Conservation (phyloP, 1,140 invertebrate species). For the Bombus breviceps region DNA sequence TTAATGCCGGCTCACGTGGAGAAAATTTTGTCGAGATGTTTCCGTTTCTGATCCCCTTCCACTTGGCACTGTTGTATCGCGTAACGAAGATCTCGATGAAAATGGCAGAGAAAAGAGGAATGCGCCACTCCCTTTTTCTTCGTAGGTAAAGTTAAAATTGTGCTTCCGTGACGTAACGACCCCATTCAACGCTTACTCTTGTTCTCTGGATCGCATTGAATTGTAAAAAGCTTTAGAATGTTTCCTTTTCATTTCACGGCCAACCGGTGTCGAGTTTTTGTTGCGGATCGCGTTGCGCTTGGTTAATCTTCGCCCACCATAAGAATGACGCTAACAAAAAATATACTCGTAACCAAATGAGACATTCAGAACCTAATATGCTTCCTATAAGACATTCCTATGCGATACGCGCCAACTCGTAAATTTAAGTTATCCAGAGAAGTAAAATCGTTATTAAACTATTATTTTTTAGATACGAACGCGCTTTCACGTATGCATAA, state of each 20-base stretch:
- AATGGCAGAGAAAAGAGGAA: background rate
- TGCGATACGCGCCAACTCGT: background rate
- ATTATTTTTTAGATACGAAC: background rate
- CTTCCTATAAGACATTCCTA: background rate
- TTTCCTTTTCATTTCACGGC: conserved; percentile 41
- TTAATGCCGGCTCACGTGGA: conserved; percentile 51
- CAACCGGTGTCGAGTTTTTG: background rate
- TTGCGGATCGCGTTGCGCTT: background rate
- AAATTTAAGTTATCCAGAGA: background rate
- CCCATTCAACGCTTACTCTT: conserved; percentile 31
- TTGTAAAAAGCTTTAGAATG: conserved; percentile 39
- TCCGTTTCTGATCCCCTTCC: conserved; percentile 59
- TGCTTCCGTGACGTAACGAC: conserved; percentile 39
- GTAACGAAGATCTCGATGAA: conserved; percentile 32
- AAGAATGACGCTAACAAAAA: background rate
- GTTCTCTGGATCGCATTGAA: conserved; percentile 33
- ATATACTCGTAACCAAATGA: background rate
- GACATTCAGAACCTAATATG: background rate
- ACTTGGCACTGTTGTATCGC: conserved; percentile 34
- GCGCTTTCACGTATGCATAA: no score
- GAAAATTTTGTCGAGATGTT: conserved; percentile 61
- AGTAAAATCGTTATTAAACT: background rate
- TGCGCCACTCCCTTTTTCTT: background rate
- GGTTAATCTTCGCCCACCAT: no score
- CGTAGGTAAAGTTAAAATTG: conserved; percentile 34